These are phyloP conservation scores for Apoda limacodes DNA, from an alignment of 2,888 invertebrate species.

Conservation along the genomic window DNA sequence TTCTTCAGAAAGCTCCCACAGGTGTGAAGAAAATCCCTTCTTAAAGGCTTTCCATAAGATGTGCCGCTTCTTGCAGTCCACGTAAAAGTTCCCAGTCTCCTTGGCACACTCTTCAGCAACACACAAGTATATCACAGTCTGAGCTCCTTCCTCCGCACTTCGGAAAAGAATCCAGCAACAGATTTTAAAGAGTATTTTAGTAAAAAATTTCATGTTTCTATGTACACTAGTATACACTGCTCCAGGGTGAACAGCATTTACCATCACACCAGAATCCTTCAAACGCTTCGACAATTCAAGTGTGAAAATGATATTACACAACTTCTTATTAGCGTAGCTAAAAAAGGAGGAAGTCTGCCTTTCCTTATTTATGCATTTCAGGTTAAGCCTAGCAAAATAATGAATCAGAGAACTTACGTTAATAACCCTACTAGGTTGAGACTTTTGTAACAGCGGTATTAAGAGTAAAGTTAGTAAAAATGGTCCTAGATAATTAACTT, in stretches of 20 bases:
- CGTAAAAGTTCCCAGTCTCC: slow-evolving; percentile 76
- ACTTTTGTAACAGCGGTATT: no score
- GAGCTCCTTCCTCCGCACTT: slow-evolving; percentile 76
- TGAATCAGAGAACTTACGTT: slow-evolving; percentile 82
- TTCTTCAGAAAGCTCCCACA: no score
- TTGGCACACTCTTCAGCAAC: slow-evolving; percentile 72
- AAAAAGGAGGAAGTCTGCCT: slow-evolving; percentile 5
- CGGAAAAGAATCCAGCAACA: slow-evolving; percentile 43
- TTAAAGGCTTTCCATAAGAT: no score
- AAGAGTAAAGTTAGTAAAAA: slow-evolving; percentile 87
- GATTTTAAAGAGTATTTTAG: slow-evolving; percentile 3
- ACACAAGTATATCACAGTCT: no score
- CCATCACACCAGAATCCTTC: slow-evolving; percentile 66
- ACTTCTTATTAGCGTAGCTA: slow-evolving; percentile 30
- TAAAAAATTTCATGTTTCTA: slow-evolving; percentile 56
- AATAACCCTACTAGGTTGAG: slow-evolving; percentile 78
- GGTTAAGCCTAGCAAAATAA: slow-evolving; percentile 72
- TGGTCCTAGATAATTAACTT: slow-evolving; percentile 91
- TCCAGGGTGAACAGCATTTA: no score
- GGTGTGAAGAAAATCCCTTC: no score
- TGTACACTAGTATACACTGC: slow-evolving; percentile 80
- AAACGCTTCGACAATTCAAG: slow-evolving; percentile 31
- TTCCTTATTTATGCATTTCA: slow-evolving; percentile 44
- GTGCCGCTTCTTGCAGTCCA: slow-evolving; percentile 76
- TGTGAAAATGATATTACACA: slow-evolving; percentile 32